A percentile compares a stretch with the other conserved stretches of the same genome.
phyloP scores from a whole-genome alignment of 2,888 invertebrate genomes.

The Mayetiola destructor region DNA sequence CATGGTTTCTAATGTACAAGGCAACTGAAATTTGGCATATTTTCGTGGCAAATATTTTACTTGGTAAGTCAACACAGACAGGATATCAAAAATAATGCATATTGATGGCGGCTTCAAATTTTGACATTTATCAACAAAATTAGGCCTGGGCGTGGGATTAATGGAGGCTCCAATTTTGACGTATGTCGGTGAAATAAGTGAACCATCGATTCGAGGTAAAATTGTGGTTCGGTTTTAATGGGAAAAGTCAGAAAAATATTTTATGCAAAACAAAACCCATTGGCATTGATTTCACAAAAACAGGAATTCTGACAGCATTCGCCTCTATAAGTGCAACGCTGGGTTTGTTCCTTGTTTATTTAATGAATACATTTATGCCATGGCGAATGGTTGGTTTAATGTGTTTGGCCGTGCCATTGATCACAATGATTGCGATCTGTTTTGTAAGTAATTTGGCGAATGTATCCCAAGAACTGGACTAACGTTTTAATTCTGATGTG shows the following conservation, averaged over 20 bases:
- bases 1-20: slow-evolving; percentile 42
- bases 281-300: too few relatives aligned
- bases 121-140: too few relatives aligned
- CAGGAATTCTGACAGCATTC: slow-evolving; percentile 40
- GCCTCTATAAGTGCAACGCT: slow-evolving; percentile 33
- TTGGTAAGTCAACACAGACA: slow-evolving; percentile 33
- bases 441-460: slow-evolving; percentile 34
- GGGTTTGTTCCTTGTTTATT: slow-evolving; percentile 40
- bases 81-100: too few relatives aligned
- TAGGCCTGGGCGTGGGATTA: slow-evolving; percentile 43
- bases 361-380: slow-evolving; percentile 38
- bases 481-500: background rate
- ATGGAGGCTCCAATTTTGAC: slow-evolving; percentile 48
- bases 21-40: slow-evolving; percentile 38
- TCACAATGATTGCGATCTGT: slow-evolving; percentile 39
- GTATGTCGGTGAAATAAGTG: slow-evolving; percentile 45
- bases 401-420: slow-evolving; percentile 37
- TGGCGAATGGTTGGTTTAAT: slow-evolving; percentile 42
- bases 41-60: slow-evolving; percentile 38
- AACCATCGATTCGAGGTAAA: slow-evolving; percentile 40
- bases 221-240: too few relatives aligned
- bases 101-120: too few relatives aligned
- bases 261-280: too few relatives aligned
- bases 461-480: background rate
- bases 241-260: too few relatives aligned